Evolutionary conservation across 2,888 invertebrate genomes (phyloP).

Genomic region (Trichopria drosophilae): DNA sequence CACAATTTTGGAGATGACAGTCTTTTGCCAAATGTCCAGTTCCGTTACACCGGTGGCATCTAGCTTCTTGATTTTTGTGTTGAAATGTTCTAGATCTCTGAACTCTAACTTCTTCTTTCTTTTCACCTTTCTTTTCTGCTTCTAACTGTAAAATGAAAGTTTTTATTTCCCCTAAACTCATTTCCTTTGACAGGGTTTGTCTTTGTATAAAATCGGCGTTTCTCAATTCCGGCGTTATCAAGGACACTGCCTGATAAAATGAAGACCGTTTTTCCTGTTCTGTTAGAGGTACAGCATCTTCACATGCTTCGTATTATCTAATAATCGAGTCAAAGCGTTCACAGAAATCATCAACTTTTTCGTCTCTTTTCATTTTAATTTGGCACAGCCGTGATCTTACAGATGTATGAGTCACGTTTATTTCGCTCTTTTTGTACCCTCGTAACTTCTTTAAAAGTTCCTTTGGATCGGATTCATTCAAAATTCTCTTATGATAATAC

Average conservation of each 20-base stretch:
- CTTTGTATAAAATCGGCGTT: conserved; percentile 24
- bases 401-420: conserved; percentile 28
- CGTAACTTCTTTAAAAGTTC: conserved; percentile 29
- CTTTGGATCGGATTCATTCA: conserved; percentile 25
- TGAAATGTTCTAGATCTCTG: not conserved
- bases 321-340: conserved; percentile 30
- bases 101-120: conserved; percentile 7
- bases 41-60: conserved; percentile 20
- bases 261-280: conserved; percentile 31
- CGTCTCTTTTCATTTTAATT: conserved; percentile 26
- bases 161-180: conserved; percentile 22
- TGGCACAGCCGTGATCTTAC: conserved; percentile 27
- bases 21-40: conserved; percentile 11
- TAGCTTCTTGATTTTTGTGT: not conserved
- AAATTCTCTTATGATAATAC: conserved; percentile 30
- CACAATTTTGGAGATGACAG: conserved; percentile 3
- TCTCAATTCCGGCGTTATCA: conserved; percentile 15
- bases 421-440: conserved; percentile 22
- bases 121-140: conserved; percentile 16
- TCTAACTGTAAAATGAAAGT: conserved; percentile 21
- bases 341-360: conserved; percentile 30
- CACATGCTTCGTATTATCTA: conserved; percentile 29
- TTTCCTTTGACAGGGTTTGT: conserved; percentile 20
- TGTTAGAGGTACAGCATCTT: conserved; percentile 23
- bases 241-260: conserved; percentile 27